Conservation (phyloP, 1,140 invertebrate species). For the Galleria mellonella region DNA sequence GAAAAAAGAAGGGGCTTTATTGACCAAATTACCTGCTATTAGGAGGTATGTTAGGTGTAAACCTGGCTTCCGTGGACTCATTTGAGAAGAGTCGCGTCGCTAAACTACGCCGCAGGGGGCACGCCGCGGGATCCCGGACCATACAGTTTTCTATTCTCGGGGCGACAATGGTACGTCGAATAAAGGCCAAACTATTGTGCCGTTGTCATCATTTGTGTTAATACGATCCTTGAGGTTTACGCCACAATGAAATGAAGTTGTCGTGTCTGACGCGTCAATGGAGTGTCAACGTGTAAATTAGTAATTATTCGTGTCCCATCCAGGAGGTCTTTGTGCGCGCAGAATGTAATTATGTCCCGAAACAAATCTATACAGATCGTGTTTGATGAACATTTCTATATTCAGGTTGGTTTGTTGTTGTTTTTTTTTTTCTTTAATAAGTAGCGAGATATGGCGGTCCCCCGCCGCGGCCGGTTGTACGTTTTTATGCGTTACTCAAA, state of each 20-base stretch:
- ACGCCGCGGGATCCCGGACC: slow-evolving; percentile 47
- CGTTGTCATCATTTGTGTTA: slow-evolving; percentile 72
- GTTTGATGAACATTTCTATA: slow-evolving; percentile 16
- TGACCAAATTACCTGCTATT: slow-evolving; percentile 67
- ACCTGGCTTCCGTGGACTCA: slow-evolving; percentile 56
- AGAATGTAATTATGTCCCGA: slow-evolving; percentile 43
- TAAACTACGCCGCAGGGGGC: slow-evolving; percentile 51
- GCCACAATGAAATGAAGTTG: slow-evolving; percentile 64
- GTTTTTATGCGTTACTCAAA: slow-evolving; percentile 59
- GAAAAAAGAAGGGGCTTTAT: slow-evolving; percentile 62
- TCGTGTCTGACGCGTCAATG: slow-evolving; percentile 55
- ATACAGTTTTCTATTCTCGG: slow-evolving; percentile 68
- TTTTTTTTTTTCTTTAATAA: slow-evolving; percentile 34
- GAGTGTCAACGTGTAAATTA: slow-evolving; percentile 67
- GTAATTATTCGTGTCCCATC: slow-evolving; percentile 55
- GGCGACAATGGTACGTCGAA: slow-evolving; percentile 54
- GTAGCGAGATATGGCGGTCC: slow-evolving; percentile 29
- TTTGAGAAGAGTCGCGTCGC: slow-evolving; percentile 41
- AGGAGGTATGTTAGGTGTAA: slow-evolving; percentile 67
- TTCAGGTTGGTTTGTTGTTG: slow-evolving; percentile 41
- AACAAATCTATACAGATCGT: slow-evolving; percentile 30
- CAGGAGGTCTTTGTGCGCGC: slow-evolving; percentile 49
- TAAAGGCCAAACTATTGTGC: slow-evolving; percentile 50
- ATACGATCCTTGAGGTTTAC: slow-evolving; percentile 69
- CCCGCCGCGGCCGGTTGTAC: slow-evolving; percentile 34